phyloP scores from a whole-genome alignment of 2,888 invertebrate genomes.

The Eupsilia transversa region DNA sequence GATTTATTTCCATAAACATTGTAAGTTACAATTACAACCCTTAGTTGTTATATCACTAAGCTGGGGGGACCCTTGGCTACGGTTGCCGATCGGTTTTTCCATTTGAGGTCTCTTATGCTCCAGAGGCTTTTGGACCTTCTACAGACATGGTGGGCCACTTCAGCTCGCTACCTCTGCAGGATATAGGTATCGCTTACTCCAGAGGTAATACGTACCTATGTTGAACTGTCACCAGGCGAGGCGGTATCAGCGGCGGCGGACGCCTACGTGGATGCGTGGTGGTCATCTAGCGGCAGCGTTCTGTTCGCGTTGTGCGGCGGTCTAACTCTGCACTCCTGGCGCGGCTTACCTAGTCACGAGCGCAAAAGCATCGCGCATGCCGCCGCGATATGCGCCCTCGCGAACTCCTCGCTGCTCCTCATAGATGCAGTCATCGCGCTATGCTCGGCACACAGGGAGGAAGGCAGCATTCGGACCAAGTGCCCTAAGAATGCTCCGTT shows the following conservation, averaged over 20 bases:
- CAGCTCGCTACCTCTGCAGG: not conserved
- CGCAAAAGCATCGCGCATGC: constrained; percentile 78
- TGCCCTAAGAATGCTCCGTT: constrained; percentile 67
- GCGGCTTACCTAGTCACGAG: constrained; percentile 73
- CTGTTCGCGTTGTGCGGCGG: constrained; percentile 82
- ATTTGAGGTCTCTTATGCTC: not conserved
- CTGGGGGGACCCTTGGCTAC: not conserved
- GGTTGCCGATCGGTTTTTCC: not conserved
- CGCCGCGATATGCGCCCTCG: constrained; percentile 80
- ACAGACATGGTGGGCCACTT: not conserved
- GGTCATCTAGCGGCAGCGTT: constrained; percentile 82
- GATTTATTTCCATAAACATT: not conserved
- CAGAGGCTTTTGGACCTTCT: not conserved
- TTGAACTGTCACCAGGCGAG: constrained; percentile 76
- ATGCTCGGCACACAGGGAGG: constrained; percentile 81
- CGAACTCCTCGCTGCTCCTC: constrained; percentile 77
- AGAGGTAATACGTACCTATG: not conserved
- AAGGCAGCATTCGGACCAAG: constrained; percentile 75
- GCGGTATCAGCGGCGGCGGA: constrained; percentile 85
- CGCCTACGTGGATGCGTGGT: constrained; percentile 86
- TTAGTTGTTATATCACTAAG: not conserved
- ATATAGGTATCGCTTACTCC: not conserved
- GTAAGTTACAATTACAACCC: not conserved
- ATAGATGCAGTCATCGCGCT: constrained; percentile 81
- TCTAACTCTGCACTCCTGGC: constrained; percentile 81